phyloP scores from a whole-genome alignment of 2,797 vertebrate species.

The Gadopsis bispinosus region DNA sequence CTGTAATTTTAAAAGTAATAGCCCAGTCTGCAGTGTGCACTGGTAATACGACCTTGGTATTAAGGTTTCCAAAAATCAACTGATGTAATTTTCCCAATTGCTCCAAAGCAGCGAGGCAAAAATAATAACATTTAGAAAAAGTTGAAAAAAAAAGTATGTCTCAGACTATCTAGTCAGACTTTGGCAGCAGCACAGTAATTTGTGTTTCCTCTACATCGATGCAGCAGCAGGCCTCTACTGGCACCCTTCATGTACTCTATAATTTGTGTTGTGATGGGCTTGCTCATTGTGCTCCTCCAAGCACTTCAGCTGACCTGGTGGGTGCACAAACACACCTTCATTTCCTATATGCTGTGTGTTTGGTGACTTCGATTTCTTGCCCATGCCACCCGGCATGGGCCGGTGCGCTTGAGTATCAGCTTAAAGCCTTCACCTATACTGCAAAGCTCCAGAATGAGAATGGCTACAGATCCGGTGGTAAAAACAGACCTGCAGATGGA shows the following conservation, averaged over 20 bases:
- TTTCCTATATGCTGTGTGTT: slow-evolving; percentile 36
- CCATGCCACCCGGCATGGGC: background rate
- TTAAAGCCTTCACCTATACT: slow-evolving; percentile 69
- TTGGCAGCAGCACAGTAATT: slow-evolving; percentile 43
- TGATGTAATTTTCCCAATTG: slow-evolving; percentile 21
- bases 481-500: slow-evolving; percentile 73
- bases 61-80: slow-evolving; percentile 23
- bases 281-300: slow-evolving; percentile 50
- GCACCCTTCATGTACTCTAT: slow-evolving; percentile 58
- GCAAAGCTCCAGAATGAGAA: slow-evolving; percentile 57
- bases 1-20: slow-evolving; percentile 32
- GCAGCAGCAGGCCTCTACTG: slow-evolving; percentile 30
- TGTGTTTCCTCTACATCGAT: slow-evolving; percentile 43
- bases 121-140: slow-evolving; percentile 31
- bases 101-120: slow-evolving; percentile 13
- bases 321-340: slow-evolving; percentile 54
- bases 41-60: slow-evolving; percentile 25
- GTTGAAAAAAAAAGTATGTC: slow-evolving; percentile 33
- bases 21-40: slow-evolving; percentile 1
- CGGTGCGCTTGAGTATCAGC: slow-evolving; percentile 65
- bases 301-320: slow-evolving; percentile 26
- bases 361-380: slow-evolving; percentile 32
- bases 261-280: slow-evolving; percentile 65
- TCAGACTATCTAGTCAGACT: slow-evolving; percentile 30
- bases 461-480: slow-evolving; percentile 54